phyloP scores from a whole-genome alignment of 1,140 invertebrate genomes.

The Penaeus indicus region DNA sequence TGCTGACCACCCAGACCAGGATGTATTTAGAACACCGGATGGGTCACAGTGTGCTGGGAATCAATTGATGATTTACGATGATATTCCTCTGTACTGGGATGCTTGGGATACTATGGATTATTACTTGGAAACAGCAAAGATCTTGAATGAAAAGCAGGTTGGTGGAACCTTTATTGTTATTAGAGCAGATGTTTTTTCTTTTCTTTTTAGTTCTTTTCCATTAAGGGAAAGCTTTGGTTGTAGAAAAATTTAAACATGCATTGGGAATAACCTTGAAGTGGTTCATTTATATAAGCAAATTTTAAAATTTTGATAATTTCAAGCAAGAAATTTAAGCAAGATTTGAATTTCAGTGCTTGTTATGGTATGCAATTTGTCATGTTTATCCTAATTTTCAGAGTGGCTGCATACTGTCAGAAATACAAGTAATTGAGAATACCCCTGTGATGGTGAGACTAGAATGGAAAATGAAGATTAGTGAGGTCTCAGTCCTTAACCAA shows the following conservation, averaged over 20 bases:
- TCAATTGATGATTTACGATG: slow-evolving; percentile 72
- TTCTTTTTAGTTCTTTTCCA: no score
- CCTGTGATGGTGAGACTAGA: slow-evolving; percentile 43
- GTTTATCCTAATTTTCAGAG: neutral
- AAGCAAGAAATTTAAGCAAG: no score
- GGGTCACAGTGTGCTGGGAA: neutral
- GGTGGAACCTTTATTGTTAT: neutral
- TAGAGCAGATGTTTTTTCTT: neutral
- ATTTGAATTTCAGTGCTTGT: no score
- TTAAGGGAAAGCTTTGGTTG: no score
- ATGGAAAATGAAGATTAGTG: slow-evolving; percentile 51
- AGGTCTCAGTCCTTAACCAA: slow-evolving; percentile 52
- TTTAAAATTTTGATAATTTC: no score
- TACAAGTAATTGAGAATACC: slow-evolving; percentile 39
- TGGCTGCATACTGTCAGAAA: slow-evolving; percentile 1
- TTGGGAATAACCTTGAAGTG: no score
- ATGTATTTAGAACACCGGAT: neutral
- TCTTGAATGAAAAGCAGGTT: slow-evolving; percentile 60
- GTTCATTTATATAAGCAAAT: no score
- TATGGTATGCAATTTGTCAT: no score
- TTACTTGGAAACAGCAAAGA: slow-evolving; percentile 72
- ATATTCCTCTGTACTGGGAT: slow-evolving; percentile 76
- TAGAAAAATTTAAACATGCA: no score
- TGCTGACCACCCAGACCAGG: neutral
- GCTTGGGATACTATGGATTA: slow-evolving; percentile 77